Percentiles rank a stretch among this genome's conserved stretches.
Evolutionary conservation across 2,888 invertebrate genomes (phyloP).

Genomic region (Disparrhopalites patrizii): DNA sequence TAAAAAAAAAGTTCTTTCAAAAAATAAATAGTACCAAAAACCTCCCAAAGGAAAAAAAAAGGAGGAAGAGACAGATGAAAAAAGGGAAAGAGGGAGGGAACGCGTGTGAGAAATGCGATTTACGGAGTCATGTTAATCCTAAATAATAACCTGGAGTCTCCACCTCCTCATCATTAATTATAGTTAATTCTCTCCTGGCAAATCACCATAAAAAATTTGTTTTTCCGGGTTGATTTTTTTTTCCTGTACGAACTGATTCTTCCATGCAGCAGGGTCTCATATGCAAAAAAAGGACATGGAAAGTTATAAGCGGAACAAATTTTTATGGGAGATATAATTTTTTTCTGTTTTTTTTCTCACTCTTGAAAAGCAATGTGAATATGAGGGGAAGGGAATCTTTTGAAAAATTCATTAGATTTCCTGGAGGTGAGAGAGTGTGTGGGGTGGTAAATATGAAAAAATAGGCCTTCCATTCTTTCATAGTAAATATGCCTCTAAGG

Average conservation of each 20-base stretch:
- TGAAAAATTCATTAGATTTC: conserved; percentile 11
- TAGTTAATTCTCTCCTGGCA: conserved; percentile 1
- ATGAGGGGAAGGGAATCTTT: background rate
- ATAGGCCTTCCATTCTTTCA: background rate
- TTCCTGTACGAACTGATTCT: too few species aligned
- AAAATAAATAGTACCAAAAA: too few species aligned
- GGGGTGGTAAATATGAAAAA: background rate
- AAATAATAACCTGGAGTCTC: conserved; percentile 22
- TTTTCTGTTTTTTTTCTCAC: too few species aligned
- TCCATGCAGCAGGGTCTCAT: too few species aligned
- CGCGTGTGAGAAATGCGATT: conserved; percentile 5
- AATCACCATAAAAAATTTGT: too few species aligned
- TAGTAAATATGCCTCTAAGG: background rate
- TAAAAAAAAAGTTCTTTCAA: too few species aligned
- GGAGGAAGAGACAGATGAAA: background rate
- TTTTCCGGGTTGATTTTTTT: too few species aligned
- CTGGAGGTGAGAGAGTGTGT: background rate
- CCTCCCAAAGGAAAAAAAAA: background rate
- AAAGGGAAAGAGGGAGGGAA: background rate
- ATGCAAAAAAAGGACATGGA: too few species aligned
- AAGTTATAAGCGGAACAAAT: too few species aligned
- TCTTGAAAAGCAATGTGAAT: background rate
- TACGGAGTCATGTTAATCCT: conserved; percentile 19
- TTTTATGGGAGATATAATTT: too few species aligned
- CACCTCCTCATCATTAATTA: conserved; percentile 23